phyloP scores from a whole-genome alignment of 2,888 invertebrate genomes.

The Lucinisca nassula region DNA sequence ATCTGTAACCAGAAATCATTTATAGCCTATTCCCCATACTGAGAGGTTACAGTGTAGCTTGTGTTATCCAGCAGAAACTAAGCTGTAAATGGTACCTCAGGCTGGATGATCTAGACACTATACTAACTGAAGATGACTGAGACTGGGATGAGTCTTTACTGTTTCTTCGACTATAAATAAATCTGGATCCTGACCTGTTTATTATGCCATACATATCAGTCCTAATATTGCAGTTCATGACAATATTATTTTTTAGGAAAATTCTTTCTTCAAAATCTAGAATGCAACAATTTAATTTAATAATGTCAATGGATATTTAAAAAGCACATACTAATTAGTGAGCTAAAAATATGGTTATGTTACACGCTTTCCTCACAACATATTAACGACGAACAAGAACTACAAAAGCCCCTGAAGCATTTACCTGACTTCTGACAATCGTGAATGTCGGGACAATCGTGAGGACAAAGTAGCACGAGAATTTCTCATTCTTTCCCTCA shows the following conservation, averaged over 20 bases:
- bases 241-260: too few species aligned
- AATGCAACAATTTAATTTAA: too few species aligned
- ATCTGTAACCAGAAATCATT: neutral
- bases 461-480: neutral
- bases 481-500: neutral
- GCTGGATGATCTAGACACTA: slow-evolving; percentile 48
- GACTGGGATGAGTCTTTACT: slow-evolving; percentile 12
- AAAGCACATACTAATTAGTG: too few species aligned
- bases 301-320: too few species aligned
- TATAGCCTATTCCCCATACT: neutral
- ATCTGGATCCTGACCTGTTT: neutral
- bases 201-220: neutral
- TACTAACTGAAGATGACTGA: neutral
- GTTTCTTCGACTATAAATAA: slow-evolving; percentile 8
- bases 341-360: too few species aligned
- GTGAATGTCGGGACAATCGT: neutral
- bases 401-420: neutral
- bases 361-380: too few species aligned
- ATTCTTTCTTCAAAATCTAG: too few species aligned
- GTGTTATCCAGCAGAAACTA: neutral
- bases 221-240: too few species aligned
- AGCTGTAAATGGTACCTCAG: slow-evolving; percentile 42
- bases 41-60: slow-evolving; percentile 1
- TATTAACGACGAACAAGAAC: too few species aligned
- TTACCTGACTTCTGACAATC: neutral